These are phyloP conservation scores for Poecilia gillii DNA, from an alignment of 2,797 vertebrate genomes.

Conservation along the genomic window DNA sequence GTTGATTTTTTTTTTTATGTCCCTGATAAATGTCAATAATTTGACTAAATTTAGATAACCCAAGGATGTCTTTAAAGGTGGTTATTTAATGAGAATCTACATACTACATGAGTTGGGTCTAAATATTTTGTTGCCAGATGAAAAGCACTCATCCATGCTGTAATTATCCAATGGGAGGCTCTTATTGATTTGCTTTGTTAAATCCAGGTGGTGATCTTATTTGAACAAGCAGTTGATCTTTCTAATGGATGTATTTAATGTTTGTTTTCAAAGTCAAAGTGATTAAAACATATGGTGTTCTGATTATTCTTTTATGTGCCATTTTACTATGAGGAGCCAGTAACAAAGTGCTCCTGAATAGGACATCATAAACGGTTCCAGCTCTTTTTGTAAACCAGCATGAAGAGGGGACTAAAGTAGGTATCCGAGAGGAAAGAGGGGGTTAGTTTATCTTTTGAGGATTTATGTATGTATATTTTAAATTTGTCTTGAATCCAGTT, in stretches of 20 bases:
- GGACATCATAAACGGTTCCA: neutral
- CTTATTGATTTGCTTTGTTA: slow-evolving; percentile 2
- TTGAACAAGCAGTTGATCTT: neutral
- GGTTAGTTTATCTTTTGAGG: neutral
- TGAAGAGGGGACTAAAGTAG: neutral
- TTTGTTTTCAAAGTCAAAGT: slow-evolving; percentile 2
- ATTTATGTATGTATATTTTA: neutral
- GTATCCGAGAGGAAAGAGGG: neutral
- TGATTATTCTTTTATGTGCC: neutral
- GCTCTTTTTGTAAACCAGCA: neutral
- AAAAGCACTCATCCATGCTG: neutral
- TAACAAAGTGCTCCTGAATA: neutral
- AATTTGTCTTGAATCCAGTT: neutral
- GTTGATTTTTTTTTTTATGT: neutral
- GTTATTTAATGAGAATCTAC: neutral
- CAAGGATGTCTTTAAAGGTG: neutral
- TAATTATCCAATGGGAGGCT: neutral
- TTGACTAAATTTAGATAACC: neutral
- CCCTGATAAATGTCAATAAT: neutral
- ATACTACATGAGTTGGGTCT: neutral
- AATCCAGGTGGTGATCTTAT: neutral
- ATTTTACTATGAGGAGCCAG: neutral
- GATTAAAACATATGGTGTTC: slow-evolving; percentile 5
- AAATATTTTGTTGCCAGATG: neutral
- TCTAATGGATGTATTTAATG: neutral